Evolutionary conservation across 2,888 invertebrate genomes (phyloP).

Genomic region (Nomada hirtipes): DNA sequence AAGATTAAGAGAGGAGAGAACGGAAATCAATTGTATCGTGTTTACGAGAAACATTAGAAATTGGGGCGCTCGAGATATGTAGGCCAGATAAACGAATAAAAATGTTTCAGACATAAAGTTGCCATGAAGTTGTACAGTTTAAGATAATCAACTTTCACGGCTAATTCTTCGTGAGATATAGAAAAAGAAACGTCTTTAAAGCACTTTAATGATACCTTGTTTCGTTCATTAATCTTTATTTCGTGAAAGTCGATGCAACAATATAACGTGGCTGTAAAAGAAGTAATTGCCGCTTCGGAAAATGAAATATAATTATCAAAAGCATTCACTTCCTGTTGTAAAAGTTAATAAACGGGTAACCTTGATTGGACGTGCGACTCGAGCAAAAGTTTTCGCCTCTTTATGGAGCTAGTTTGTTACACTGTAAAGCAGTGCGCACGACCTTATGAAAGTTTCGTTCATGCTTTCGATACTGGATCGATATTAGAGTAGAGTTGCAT

Average conservation of each 20-base stretch:
- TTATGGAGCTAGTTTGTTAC: constrained; percentile 17
- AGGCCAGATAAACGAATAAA: no score
- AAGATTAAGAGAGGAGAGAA: no score
- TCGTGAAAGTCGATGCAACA: neutral
- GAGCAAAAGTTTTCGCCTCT: constrained; percentile 27
- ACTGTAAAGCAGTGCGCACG: neutral
- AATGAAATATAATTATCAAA: neutral
- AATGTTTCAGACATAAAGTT: no score
- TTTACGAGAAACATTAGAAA: neutral
- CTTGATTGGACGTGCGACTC: constrained; percentile 20
- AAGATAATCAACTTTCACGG: neutral
- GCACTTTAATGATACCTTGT: no score
- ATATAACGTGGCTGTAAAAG: neutral
- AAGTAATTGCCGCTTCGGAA: neutral
- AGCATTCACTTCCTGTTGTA: neutral
- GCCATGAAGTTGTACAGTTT: no score
- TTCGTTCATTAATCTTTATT: no score
- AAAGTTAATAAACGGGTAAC: constrained; percentile 27
- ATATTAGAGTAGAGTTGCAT: constrained; percentile 39
- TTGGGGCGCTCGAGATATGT: no score
- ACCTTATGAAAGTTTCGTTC: constrained; percentile 47
- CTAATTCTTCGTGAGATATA: no score
- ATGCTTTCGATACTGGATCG: constrained; percentile 41
- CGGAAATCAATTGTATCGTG: neutral
- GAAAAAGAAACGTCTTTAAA: no score